Evolutionary conservation across 23 tunicate genomes (phyloP), one percentile per base, ranked within the genome.

Genomic region (Halocynthia roretzi): DNA sequence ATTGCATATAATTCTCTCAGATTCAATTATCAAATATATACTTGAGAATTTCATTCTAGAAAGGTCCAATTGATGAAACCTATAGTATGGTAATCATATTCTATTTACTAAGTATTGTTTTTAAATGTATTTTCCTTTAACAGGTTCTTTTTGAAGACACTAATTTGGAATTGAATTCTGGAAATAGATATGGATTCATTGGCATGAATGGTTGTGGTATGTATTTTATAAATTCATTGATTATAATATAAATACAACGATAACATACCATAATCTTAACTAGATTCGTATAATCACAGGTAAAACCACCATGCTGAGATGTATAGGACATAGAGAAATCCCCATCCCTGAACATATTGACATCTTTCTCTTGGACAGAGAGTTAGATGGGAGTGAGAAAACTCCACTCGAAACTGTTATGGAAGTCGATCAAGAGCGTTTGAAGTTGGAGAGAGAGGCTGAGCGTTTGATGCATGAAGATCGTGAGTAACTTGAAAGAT

Each of bases 121-220:
- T 65, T 67, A 11, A 68, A 68, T 14, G 11, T 10, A 18, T 12
- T 18, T 54, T 54, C 8, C 50, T 10, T 82, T 23, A 10, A 6
- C 44, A 92, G 98, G 98, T 92, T 61, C 78, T 92, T 51, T 92
- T 84, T 75, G 80, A 82, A 82, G 93, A 92, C 79, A 92, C 98
- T 7, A 82, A 82, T 68, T 82, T 92, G 12, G 98, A 92, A 67
- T 78, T 92, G 54, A 92, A 92, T 63, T 54, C 79, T 82, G 98
- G 98, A 52, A 86, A 86, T 68, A 66, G 98, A 71, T 92, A 92
- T 73, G 98, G 98, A 53, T 52, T 92, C 5, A 81, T 92, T 73
- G 98, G 98, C 21, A 62, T 85, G 6, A 92, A 92, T 78, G 98
- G 98, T 51, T 92, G 98, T 86, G 98, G 94, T 87, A 51, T 83